phyloP scores from a whole-genome alignment of 2,888 invertebrate species.

The Cepaea hortensis region DNA sequence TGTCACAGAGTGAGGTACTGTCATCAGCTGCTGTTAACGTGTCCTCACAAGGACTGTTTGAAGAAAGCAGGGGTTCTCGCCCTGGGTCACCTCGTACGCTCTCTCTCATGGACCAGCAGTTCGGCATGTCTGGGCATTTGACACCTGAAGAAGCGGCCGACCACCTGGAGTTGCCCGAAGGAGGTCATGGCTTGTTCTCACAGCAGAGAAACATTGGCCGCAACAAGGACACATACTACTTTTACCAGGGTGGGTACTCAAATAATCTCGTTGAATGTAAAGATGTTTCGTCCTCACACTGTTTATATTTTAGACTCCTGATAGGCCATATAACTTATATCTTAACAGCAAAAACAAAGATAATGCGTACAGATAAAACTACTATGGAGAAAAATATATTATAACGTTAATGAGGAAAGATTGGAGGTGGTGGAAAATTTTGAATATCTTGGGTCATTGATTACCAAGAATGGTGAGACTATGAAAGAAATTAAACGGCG shows the following conservation, averaged over 20 bases:
- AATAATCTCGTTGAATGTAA: too few species aligned
- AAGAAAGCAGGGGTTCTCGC: background rate
- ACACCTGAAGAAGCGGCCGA: slow-evolving; percentile 75
- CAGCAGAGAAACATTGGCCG: slow-evolving; percentile 13
- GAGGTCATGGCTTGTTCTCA: slow-evolving; percentile 52
- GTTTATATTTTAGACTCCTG: too few species aligned
- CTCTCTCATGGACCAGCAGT: background rate
- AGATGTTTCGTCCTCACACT: too few species aligned
- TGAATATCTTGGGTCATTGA: too few species aligned
- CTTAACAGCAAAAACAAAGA: too few species aligned
- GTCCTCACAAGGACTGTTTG: background rate
- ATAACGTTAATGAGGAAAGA: too few species aligned
- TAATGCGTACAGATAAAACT: too few species aligned
- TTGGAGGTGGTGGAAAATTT: too few species aligned
- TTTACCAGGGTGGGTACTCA: slow-evolving; percentile 85
- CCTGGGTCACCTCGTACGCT: background rate
- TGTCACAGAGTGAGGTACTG: background rate
- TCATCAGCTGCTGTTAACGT: background rate
- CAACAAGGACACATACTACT: slow-evolving; percentile 80
- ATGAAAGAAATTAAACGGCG: too few species aligned
- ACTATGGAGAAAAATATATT: too few species aligned
- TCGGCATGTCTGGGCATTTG: slow-evolving; percentile 46
- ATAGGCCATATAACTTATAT: too few species aligned
- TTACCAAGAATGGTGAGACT: too few species aligned
- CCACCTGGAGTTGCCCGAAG: slow-evolving; percentile 73